Evolutionary conservation across 2,113 vertebrate species (phyloP).

Genomic region (Mionectes macconnelli): DNA sequence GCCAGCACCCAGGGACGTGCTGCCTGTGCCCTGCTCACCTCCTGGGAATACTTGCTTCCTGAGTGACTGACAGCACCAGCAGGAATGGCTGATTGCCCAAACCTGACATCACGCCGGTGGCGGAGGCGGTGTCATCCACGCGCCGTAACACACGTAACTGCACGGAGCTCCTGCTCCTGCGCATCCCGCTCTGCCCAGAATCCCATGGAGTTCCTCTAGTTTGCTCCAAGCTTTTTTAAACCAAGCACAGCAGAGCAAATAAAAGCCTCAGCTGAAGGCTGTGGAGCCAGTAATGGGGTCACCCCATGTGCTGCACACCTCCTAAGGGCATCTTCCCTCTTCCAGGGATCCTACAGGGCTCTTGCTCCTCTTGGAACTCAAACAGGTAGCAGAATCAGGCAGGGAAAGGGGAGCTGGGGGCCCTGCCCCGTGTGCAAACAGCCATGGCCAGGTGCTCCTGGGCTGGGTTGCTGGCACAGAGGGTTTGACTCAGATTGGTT

Average conservation of each 20-base stretch:
- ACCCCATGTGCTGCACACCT: rapidly evolving
- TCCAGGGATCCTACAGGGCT: not conserved
- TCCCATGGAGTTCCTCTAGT: rapidly evolving
- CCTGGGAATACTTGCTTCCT: not conserved
- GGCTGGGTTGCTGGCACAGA: not conserved
- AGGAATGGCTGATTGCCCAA: not conserved
- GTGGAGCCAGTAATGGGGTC: rapidly evolving
- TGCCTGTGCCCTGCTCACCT: not conserved
- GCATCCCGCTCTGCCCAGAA: not conserved
- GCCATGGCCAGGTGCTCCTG: not conserved
- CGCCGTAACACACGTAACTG: rapidly evolving
- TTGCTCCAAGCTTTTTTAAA: rapidly evolving
- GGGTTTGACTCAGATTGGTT: rapidly evolving
- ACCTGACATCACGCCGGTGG: rapidly evolving
- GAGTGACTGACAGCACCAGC: not conserved
- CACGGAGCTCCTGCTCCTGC: not conserved
- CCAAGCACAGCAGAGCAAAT: not conserved
- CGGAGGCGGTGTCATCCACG: rapidly evolving
- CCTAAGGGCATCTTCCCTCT: too few species aligned
- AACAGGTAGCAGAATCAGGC: not conserved
- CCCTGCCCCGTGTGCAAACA: not conserved
- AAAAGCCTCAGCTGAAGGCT: not conserved
- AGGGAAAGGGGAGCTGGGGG: not conserved
- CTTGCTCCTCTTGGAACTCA: not conserved
- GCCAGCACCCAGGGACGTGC: not conserved